phyloP scores from a whole-genome alignment of 2,888 invertebrate genomes.

The Cryptus armator region DNA sequence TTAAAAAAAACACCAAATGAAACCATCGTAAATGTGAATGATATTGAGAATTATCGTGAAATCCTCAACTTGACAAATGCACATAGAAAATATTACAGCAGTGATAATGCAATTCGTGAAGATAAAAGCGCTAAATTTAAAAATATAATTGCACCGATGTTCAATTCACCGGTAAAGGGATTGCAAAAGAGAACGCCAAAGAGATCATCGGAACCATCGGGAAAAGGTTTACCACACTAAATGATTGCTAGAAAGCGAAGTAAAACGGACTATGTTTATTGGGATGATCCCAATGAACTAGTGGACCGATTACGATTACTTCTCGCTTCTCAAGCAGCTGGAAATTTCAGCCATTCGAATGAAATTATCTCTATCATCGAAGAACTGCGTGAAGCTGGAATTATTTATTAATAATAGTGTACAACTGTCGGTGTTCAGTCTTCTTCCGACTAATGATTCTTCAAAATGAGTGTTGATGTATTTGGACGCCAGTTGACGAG shows the following conservation, averaged over 20 bases:
- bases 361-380: too few species aligned
- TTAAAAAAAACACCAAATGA: conserved; percentile 53
- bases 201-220: not conserved
- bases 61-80: conserved; percentile 38
- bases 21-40: conserved; percentile 6
- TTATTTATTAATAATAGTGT: too few species aligned
- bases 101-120: conserved; percentile 16
- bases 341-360: conserved; percentile 25
- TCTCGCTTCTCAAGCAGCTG: too few species aligned
- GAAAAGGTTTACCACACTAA: not conserved
- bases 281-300: too few species aligned
- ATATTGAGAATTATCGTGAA: conserved; percentile 48
- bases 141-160: conserved; percentile 10
- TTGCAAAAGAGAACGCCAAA: not conserved
- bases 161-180: not conserved
- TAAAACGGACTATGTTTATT: too few species aligned
- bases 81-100: conserved; percentile 59
- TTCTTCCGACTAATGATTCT: too few species aligned
- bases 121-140: conserved; percentile 38
- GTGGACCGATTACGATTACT: too few species aligned
- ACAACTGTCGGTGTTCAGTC: too few species aligned
- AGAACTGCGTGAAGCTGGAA: too few species aligned
- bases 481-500: too few species aligned
- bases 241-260: not conserved
- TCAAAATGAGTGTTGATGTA: too few species aligned